Conservation (phyloP, 1,140 invertebrate genomes). For the Camponotus vicinus region DNA sequence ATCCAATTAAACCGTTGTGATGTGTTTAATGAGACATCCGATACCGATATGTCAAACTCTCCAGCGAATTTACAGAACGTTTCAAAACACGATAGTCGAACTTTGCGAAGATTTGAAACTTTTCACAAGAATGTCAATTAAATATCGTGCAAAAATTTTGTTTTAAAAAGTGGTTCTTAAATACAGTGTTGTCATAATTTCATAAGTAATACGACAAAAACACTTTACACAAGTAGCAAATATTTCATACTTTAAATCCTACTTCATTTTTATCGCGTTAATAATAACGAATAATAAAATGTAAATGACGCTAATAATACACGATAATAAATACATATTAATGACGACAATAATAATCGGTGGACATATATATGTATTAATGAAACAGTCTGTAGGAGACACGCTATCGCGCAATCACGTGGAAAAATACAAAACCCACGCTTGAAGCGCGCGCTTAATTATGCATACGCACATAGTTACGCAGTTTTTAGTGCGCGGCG, state of each 20-base stretch:
- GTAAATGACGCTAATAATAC: background rate
- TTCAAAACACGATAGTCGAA: conserved; percentile 2
- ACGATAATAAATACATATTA: conserved; percentile 25
- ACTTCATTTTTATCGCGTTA: background rate
- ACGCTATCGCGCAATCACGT: no score
- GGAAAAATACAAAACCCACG: conserved; percentile 11
- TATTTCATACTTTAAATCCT: background rate
- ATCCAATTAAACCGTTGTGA: conserved; percentile 60
- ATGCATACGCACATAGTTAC: conserved; percentile 27
- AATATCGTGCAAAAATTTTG: background rate
- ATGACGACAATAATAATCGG: no score
- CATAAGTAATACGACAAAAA: background rate
- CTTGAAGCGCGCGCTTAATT: conserved; percentile 22
- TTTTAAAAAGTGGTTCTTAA: background rate
- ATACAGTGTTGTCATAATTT: background rate
- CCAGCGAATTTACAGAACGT: background rate
- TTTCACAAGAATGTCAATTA: no score
- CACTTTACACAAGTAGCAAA: background rate
- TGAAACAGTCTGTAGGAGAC: conserved; percentile 17
- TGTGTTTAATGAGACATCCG: conserved; percentile 37
- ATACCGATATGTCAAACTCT: conserved; percentile 32
- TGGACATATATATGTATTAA: background rate
- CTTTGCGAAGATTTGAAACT: background rate
- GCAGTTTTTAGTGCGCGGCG: conserved; percentile 14
- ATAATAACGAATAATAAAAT: background rate